Percentiles rank a stretch among this genome's conserved stretches.
Conservation (phyloP, 2,888 invertebrate species). For the Watsonalla cultraria region DNA sequence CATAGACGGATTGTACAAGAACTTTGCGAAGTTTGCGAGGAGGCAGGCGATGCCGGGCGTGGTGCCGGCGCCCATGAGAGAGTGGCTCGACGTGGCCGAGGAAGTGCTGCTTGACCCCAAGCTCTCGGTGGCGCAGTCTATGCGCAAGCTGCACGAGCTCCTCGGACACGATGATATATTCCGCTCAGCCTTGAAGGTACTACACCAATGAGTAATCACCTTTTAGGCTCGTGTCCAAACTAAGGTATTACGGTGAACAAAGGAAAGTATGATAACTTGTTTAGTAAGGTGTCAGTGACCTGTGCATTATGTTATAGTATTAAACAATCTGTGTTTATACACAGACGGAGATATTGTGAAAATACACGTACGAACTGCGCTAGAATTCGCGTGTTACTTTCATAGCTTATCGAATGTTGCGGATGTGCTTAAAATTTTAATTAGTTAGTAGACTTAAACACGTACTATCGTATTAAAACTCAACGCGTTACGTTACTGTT, state of each 20-base stretch:
- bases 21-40: slow-evolving; percentile 80
- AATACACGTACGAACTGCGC: neutral
- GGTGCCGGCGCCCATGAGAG: slow-evolving; percentile 54
- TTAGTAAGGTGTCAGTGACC: slow-evolving; percentile 3
- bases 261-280: neutral
- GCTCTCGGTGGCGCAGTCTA: slow-evolving; percentile 75
- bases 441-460: too few species aligned
- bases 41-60: slow-evolving; percentile 57
- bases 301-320: neutral
- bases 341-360: neutral
- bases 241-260: neutral
- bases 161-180: slow-evolving; percentile 83
- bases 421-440: too few species aligned
- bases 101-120: slow-evolving; percentile 81
- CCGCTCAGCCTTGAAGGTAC: slow-evolving; percentile 82
- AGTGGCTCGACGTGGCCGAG: slow-evolving; percentile 81
- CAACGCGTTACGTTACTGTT: too few species aligned
- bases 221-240: neutral
- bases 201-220: slow-evolving; percentile 2
- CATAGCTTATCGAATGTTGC: too few species aligned
- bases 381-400: neutral
- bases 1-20: slow-evolving; percentile 82
- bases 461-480: too few species aligned
- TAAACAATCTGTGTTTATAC: slow-evolving; percentile 1
- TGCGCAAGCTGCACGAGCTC: slow-evolving; percentile 78